Evolutionary conservation across 2,888 invertebrate genomes (phyloP), one percentile per base, ranked within the genome.

Genomic region (Cataglyphis altisquamis): DNA sequence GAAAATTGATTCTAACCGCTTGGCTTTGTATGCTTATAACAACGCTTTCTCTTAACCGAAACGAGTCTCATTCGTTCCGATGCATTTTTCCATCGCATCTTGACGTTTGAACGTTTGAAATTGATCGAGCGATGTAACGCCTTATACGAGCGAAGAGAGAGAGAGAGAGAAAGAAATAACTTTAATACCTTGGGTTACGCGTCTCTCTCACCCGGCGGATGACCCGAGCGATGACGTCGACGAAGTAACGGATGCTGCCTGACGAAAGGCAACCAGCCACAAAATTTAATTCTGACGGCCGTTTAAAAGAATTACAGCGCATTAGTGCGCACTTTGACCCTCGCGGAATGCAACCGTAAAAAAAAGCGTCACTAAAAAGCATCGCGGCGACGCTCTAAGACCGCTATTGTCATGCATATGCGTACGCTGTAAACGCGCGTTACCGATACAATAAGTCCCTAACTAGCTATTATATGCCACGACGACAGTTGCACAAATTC

Each of bases 381-480:
- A 89, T 89, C 52, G 21, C 57, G 88, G 86, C 91, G 87, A 85
- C 87, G 88, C 83, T 86, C 91, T 90, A 90, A 89, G 90, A 89
- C 88, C 73, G 87, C 64, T 88, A 92, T 93, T 93, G 92, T 93
- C 87, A 93, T 91, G 92, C 91, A 93, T 92, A 93, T 92, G 89
- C 74, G 87, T 72, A 86, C 86, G 73, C 83, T 82, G 57, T 84
- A 89, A 87, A 88, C 88, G 81, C 88, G 87, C 87, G 90, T 92
- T 92, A 90, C 90, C 91, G 88, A 91, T 91, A 93, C 93, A 94
- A 94, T 93, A 91, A 92, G 87, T 83, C 90, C 90, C 91, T 93
- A 94, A 94, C 93, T 93, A 93, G 92, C 92, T 91, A 93, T 93
- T 93, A 93, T 92, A 85, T 88, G 84, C 63, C 60, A 85, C 87